A percentile compares a stretch with the other conserved stretches of the same genome.
Evolutionary conservation across 2,888 invertebrate genomes (phyloP).

Genomic region (Drosophila pseudotakahashii): DNA sequence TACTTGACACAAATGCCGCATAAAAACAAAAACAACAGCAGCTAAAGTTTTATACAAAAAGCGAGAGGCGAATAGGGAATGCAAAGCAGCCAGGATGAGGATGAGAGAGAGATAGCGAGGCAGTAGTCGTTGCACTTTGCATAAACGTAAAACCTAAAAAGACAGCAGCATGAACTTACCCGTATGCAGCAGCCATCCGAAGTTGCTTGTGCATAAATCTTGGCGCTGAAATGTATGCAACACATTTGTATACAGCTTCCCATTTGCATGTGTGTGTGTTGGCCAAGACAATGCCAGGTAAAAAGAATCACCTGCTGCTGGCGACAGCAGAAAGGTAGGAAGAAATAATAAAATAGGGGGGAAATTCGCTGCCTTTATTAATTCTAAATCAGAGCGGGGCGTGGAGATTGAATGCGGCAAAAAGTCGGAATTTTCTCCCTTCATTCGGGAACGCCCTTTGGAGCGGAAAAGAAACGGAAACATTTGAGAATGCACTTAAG

Average conservation of each 20-base stretch:
- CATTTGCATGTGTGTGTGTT: slow-evolving; percentile 21
- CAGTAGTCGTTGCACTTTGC: slow-evolving; percentile 58
- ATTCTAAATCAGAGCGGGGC: slow-evolving; percentile 66
- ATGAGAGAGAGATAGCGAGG: not conserved
- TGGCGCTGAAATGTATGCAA: slow-evolving; percentile 71
- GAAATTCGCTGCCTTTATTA: slow-evolving; percentile 60
- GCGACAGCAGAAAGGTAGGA: slow-evolving; percentile 33
- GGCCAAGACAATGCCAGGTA: slow-evolving; percentile 50
- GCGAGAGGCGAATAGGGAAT: not conserved
- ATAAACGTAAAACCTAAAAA: slow-evolving; percentile 62
- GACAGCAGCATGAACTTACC: slow-evolving; percentile 45
- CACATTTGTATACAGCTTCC: slow-evolving; percentile 62
- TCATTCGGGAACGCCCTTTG: slow-evolving; percentile 3
- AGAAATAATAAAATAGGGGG: slow-evolving; percentile 34
- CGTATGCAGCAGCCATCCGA: slow-evolving; percentile 56
- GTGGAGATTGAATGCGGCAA: slow-evolving; percentile 9
- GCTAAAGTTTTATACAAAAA: slow-evolving; percentile 59
- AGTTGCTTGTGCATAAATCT: slow-evolving; percentile 68
- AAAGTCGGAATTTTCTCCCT: slow-evolving; percentile 9
- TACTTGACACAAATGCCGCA: slow-evolving; percentile 75
- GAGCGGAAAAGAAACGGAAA: slow-evolving; percentile 51
- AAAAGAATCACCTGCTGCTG: slow-evolving; percentile 63
- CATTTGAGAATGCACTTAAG: slow-evolving; percentile 53
- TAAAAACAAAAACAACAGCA: slow-evolving; percentile 60
- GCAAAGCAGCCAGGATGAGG: too few relatives aligned